Evolutionary conservation across 2,113 vertebrate species (phyloP).

Genomic region (Cervus canadensis): DNA sequence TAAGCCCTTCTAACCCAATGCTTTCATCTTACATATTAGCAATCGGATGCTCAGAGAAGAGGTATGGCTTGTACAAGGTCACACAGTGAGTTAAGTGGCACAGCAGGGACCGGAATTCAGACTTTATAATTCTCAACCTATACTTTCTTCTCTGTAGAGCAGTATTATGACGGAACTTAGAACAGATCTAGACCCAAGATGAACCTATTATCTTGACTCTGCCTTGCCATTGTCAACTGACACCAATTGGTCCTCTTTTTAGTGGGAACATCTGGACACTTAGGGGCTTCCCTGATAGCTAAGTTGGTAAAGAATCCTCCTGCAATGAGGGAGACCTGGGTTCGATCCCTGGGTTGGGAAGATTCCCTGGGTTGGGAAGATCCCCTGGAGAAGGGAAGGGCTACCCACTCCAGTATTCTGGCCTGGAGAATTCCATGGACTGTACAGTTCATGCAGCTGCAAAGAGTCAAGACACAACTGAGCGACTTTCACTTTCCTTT

Average conservation of each 20-base stretch:
- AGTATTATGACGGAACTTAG: not conserved
- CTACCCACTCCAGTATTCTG: not conserved
- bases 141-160: not conserved
- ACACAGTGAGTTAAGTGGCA: not conserved
- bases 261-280: not conserved
- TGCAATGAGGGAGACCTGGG: not conserved
- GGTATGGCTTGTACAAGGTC: not conserved
- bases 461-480: not conserved
- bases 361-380: not conserved
- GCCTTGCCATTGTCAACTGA: not conserved
- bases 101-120: not conserved
- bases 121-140: not conserved
- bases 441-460: not conserved
- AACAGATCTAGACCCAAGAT: not conserved
- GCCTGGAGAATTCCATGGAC: not conserved
- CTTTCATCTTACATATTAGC: not conserved
- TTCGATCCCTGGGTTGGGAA: not conserved
- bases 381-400: not conserved
- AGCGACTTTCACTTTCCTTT: not conserved
- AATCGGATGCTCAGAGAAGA: not conserved
- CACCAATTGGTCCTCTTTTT: not conserved
- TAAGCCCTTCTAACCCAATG: not conserved
- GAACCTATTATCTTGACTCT: not conserved
- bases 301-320: not conserved
- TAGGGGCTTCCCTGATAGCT: not conserved